Evolutionary conservation across 2,797 vertebrate species (phyloP), one percentile per base, ranked within the genome.

Genomic region (Leptoclinus maculatus): DNA sequence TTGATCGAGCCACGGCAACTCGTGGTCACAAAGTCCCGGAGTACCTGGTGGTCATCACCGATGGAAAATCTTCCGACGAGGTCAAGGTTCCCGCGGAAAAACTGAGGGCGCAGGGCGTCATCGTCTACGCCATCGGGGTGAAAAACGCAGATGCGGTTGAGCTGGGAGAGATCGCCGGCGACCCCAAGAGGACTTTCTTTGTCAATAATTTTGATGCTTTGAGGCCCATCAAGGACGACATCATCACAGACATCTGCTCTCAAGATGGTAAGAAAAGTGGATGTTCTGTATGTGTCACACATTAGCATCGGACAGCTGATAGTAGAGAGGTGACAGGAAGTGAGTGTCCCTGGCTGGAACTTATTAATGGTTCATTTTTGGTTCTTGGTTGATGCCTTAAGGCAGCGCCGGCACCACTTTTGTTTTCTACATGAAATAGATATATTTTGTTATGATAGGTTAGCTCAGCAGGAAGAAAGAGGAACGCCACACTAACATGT

Each of bases 21-120:
- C 91, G 92, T 25, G 34, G 36, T 6, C 16, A 29, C 36, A 54
- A 78, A 0, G 94, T 94, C 32, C 88, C 90, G 3, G 43, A 87
- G 71, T 94, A 94, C 71, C 95, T 97, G 56, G 90, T 96, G 1
- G 76, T 95, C 63, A 92, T 97, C 88, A 97, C 96, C 0, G 95
- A 95, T 3, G 95, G 96, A 38, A 0, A 90, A 39, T 96, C 96
- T 1, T 0, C 74, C 0, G 96, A 96, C 66, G 0, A 29, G 0
- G 96, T 97, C 53, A 85, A 79, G 5, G 29, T n/a, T 27, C 85
- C 94, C 14, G 95, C 95, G 45, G 72, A 82, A 16, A 21, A 66
- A 4, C 9, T 97, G 71, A 93, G 91, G 62, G 2, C 9, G 0
- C 64, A 79, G 7, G 88, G 84, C 0, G 79, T 97, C 63, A 83